Conservation (phyloP, 1,140 invertebrate genomes). For the Hestina assimilis region DNA sequence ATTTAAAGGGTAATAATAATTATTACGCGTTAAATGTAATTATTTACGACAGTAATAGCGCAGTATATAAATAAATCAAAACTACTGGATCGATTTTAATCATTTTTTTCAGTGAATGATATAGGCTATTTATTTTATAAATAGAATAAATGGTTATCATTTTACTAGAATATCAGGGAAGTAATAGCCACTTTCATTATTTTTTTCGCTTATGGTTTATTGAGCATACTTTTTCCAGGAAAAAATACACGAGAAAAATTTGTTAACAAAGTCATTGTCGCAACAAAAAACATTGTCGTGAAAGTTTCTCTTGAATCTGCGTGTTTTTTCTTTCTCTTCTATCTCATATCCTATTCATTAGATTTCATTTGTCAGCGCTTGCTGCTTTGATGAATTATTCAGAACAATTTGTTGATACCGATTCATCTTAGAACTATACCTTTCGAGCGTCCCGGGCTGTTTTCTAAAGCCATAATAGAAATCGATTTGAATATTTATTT, state of each 20-base stretch:
- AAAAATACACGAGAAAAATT: neutral
- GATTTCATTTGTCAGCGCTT: constrained; percentile 61
- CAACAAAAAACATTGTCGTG: constrained; percentile 2
- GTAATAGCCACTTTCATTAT: neutral
- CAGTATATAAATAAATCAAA: no score
- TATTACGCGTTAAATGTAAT: no score
- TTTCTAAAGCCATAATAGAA: constrained; percentile 24
- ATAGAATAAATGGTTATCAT: no score
- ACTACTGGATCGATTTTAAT: no score
- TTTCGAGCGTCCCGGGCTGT: constrained; percentile 2
- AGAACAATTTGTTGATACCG: constrained; percentile 55
- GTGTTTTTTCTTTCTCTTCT: constrained; percentile 17
- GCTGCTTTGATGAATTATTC: constrained; percentile 66
- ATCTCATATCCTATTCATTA: constrained; percentile 64
- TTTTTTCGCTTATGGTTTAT: neutral
- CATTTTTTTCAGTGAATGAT: no score
- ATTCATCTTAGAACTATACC: constrained; percentile 26
- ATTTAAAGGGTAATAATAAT: no score
- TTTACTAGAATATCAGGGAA: no score
- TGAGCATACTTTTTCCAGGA: neutral
- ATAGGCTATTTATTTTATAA: no score
- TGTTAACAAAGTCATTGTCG: constrained; percentile 10
- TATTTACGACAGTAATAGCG: no score
- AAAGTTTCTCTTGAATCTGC: constrained; percentile 19
- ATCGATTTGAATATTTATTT: constrained; percentile 21